Evolutionary conservation across 2,888 invertebrate species (phyloP).

Genomic region (Scaptodrosophila latifasciaeformis): DNA sequence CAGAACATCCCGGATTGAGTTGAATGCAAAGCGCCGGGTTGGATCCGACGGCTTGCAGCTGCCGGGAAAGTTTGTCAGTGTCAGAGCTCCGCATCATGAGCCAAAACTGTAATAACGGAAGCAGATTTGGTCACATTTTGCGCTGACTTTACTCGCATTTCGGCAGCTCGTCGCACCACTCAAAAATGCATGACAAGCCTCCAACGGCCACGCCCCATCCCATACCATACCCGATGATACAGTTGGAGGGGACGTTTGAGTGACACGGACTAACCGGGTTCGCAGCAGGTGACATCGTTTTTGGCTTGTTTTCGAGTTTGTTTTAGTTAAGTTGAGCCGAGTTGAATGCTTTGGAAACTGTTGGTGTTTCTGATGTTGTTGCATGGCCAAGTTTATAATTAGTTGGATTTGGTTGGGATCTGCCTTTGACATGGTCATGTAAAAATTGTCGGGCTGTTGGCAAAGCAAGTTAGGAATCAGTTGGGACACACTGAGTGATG

Average conservation of each 20-base stretch:
- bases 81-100: neutral
- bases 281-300: slow-evolving; percentile 31
- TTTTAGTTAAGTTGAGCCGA: no score
- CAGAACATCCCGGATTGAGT: slow-evolving; percentile 9
- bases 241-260: neutral
- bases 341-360: no score
- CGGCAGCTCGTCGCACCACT: slow-evolving; percentile 17
- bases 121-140: slow-evolving; percentile 62
- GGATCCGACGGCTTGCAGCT: neutral
- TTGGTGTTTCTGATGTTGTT: slow-evolving; percentile 13
- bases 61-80: neutral
- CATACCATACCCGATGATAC: no score
- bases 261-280: slow-evolving; percentile 34
- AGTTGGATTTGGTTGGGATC: slow-evolving; percentile 33
- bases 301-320: slow-evolving; percentile 42
- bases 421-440: neutral
- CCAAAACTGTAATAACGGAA: slow-evolving; percentile 29
- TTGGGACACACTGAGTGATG: no score
- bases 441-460: no score
- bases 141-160: slow-evolving; percentile 41
- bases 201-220: neutral
- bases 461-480: no score
- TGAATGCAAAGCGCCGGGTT: neutral
- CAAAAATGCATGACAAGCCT: slow-evolving; percentile 31
- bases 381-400: slow-evolving; percentile 45